phyloP scores from a whole-genome alignment of 2,113 vertebrate genomes.

The Aldabrachelys gigantea region DNA sequence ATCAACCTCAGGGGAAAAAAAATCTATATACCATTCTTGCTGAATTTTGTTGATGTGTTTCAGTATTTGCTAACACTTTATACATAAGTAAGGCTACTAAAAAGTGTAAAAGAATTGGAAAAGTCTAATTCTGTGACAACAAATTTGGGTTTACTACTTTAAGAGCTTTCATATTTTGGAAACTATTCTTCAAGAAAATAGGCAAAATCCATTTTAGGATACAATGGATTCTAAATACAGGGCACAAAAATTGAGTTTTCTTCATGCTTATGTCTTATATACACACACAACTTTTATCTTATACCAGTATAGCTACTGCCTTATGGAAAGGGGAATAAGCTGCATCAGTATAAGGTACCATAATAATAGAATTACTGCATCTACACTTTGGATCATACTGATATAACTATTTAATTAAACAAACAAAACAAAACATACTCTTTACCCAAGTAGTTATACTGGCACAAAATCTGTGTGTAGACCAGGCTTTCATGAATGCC shows the following conservation, averaged over 20 bases:
- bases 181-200: background rate
- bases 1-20: accelerated
- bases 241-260: background rate
- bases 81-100: too few species aligned
- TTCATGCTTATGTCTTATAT: background rate
- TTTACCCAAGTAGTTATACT: background rate
- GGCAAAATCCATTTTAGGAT: background rate
- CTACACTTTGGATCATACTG: background rate
- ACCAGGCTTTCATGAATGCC: background rate
- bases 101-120: background rate
- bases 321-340: background rate
- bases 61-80: background rate
- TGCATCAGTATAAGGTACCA: background rate
- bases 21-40: background rate
- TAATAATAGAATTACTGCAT: background rate
- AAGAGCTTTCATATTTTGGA: background rate
- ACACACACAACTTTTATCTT: background rate
- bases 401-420: background rate
- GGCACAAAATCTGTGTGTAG: background rate
- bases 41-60: background rate
- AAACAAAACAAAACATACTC: background rate
- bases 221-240: background rate
- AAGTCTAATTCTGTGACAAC: background rate
- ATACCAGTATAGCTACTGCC: background rate
- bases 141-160: background rate